Conservation (phyloP, 2,888 invertebrate species). For the Leucoma salicis region DNA sequence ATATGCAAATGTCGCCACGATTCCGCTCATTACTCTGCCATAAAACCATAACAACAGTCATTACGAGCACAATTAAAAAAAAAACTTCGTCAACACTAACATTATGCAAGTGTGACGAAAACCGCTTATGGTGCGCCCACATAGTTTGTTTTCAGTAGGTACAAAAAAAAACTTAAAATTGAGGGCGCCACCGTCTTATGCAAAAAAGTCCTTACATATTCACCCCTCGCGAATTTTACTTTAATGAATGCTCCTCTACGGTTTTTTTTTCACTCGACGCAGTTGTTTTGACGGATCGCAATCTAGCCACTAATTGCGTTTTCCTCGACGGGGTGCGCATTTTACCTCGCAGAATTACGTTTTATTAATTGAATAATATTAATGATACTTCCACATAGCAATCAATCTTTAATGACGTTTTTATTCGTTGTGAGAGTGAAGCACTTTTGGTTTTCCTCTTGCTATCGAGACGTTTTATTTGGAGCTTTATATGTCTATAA, state of each 20-base stretch:
- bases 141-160: conserved; percentile 72
- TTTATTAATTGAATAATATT: conserved; percentile 83
- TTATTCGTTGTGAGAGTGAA: conserved; percentile 73
- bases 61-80: conserved; percentile 77
- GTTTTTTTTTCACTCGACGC: conserved; percentile 72
- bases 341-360: conserved; percentile 77
- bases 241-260: conserved; percentile 75
- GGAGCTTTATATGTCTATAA: no score
- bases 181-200: conserved; percentile 80
- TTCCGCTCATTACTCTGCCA: conserved; percentile 72
- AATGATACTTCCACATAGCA: conserved; percentile 77
- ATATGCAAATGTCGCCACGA: conserved; percentile 77
- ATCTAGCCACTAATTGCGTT: conserved; percentile 83
- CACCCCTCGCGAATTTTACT: conserved; percentile 80
- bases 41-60: conserved; percentile 79
- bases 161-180: conserved; percentile 61
- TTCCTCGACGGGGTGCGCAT: conserved; percentile 76
- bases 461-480: conserved; percentile 57
- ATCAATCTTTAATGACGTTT: conserved; percentile 81
- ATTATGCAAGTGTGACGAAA: conserved; percentile 76
- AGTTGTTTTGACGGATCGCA: conserved; percentile 82
- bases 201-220: conserved; percentile 81
- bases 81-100: conserved; percentile 70
- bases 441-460: conserved; percentile 58
- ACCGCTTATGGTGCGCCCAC: conserved; percentile 78